Evolutionary conservation across 2,888 invertebrate genomes (phyloP), one percentile per base, ranked within the genome.

Genomic region (Alitta virens): DNA sequence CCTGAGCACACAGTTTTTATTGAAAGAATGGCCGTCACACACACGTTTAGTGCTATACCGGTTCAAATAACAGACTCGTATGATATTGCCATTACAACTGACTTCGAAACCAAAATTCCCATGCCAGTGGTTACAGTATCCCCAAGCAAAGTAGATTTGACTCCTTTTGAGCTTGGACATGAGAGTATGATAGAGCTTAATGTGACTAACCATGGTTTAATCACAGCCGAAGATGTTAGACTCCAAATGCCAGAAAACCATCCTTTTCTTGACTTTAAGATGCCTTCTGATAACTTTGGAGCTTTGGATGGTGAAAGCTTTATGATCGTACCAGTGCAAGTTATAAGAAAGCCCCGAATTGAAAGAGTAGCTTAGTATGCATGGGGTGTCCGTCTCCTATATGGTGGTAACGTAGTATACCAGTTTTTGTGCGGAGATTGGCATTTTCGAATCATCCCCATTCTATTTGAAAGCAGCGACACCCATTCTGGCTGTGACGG

Each of bases 91-190:
- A 58, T 74, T n/a, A 70, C 72, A 38, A 68, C 72, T 7, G 71
- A 71, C 2, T 74, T 74, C 65, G 70, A 70, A 56, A 71, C 72
- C 12, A 64, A 61, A 65, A 72, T 74, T 14, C 72, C 72, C 3
- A 71, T 72, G 67, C 74, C 74, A 14, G 74, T 74, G 3, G 74
- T 72, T 3, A 71, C 71, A 2, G 64, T 73, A 24, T 65, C 68
- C 7, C 71, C 71, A 23, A 62, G 60, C 1, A 59, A 62, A 21
- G 53, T 71, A 12, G 65, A 71, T 46, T 54, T 68, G 16, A 63
- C 64, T 27, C 65, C 67, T 0, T 69, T 63, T 42, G 70, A 71
- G 50, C 51, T 63, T 49, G 68, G 63, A 2, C 55, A 63, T 23
- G 56, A 46, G n/a, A 63, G 67, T 43, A 63, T 18, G 1, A 64